These are phyloP conservation scores for Dryobotodes eremita DNA, from an alignment of 2,888 invertebrate species.

Conservation along the genomic window DNA sequence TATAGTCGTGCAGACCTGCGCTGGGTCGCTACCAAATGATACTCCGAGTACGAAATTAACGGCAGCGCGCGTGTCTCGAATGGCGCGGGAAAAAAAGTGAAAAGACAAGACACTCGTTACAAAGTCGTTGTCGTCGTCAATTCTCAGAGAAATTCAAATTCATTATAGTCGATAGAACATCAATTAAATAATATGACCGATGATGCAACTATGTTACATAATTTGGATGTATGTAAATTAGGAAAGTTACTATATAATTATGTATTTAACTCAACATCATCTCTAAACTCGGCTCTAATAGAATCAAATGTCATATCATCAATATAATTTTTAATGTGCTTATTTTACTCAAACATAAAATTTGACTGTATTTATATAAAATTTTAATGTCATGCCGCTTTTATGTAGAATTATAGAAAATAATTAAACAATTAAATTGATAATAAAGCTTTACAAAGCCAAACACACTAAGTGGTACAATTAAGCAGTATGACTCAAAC, in stretches of 20 bases:
- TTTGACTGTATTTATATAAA: neutral
- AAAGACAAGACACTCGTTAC: constrained; percentile 82
- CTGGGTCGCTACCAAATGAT: constrained; percentile 76
- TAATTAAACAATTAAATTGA: constrained; percentile 38
- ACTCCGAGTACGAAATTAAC: constrained; percentile 75
- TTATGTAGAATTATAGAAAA: neutral
- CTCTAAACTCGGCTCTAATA: neutral
- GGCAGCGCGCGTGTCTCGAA: constrained; percentile 82
- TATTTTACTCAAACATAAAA: neutral
- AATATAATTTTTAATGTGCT: constrained; percentile 7
- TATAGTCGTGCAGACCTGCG: constrained; percentile 74
- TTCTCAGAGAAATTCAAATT: constrained; percentile 85
- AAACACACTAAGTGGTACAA: constrained; percentile 61
- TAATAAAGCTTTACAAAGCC: constrained; percentile 38
- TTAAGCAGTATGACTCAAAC: constrained; percentile 65
- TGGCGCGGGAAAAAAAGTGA: constrained; percentile 89
- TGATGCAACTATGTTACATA: constrained; percentile 65
- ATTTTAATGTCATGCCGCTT: constrained; percentile 3
- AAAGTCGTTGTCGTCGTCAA: constrained; percentile 77
- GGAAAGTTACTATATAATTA: constrained; percentile 53
- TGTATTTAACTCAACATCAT: constrained; percentile 34
- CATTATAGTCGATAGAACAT: constrained; percentile 76
- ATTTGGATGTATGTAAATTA: constrained; percentile 55
- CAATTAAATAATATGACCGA: constrained; percentile 72
- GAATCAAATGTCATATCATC: constrained; percentile 34